Percentiles rank a stretch among this genome's conserved stretches.
Conservation (phyloP, 2,797 vertebrate species). For the Picus viridis region DNA sequence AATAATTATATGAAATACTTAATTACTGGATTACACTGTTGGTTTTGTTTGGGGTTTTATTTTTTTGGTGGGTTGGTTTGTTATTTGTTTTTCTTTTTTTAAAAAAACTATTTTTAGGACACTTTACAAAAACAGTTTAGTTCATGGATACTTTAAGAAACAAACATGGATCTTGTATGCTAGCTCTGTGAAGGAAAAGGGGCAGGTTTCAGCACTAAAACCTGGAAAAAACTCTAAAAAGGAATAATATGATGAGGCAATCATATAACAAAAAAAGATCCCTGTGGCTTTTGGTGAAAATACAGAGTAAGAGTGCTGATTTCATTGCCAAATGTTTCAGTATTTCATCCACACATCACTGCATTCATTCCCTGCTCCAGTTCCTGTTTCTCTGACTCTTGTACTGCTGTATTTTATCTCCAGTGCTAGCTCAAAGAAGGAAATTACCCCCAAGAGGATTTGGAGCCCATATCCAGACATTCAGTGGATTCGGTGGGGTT, state of each 20-base stretch:
- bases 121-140: background rate
- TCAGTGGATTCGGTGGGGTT: background rate
- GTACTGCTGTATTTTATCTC: background rate
- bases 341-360: background rate
- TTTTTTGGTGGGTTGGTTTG: too few species aligned
- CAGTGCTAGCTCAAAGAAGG: fast-evolving
- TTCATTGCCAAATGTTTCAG: background rate
- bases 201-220: background rate
- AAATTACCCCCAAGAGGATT: background rate
- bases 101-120: background rate
- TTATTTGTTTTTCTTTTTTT: background rate
- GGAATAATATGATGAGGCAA: background rate
- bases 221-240: background rate
- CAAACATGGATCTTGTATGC: background rate
- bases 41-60: too few species aligned
- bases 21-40: background rate
- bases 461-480: background rate
- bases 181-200: background rate
- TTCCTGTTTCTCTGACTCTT: background rate
- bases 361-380: background rate
- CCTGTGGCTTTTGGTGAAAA: background rate
- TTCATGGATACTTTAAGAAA: background rate
- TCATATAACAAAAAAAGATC: background rate
- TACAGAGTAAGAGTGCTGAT: background rate
- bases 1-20: background rate